Evolutionary conservation across 2,888 invertebrate species (phyloP).

Genomic region (Ceriagrion tenellum): DNA sequence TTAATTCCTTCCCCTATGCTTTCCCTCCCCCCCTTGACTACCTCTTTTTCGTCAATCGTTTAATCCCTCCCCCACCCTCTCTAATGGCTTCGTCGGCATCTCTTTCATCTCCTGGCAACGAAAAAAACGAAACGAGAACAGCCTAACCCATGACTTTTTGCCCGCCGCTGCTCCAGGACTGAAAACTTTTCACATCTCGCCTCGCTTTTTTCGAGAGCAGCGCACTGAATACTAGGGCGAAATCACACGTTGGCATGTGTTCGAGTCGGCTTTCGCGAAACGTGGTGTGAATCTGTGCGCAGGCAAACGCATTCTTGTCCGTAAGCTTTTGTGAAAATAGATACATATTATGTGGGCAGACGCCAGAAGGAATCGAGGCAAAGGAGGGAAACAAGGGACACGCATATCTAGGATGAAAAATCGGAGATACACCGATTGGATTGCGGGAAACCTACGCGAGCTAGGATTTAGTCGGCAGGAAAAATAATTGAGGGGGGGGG

Average conservation of each 20-base stretch:
- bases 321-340: not conserved
- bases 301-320: conserved; percentile 10
- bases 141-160: not conserved
- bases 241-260: not conserved
- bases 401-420: not conserved
- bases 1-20: not conserved
- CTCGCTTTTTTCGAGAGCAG: not conserved
- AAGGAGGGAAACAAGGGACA: not conserved
- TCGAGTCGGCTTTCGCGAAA: not conserved
- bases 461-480: no score
- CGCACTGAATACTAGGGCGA: not conserved
- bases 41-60: not conserved
- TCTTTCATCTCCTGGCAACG: conserved; percentile 39
- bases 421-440: not conserved
- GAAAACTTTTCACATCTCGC: conserved; percentile 28
- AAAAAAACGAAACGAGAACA: not conserved
- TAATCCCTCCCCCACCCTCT: not conserved
- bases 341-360: no score
- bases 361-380: not conserved
- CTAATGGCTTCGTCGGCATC: conserved; percentile 48
- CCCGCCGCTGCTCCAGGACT: not conserved
- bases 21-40: not conserved
- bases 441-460: not conserved
- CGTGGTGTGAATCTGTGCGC: not conserved
- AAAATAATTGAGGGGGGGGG: not conserved